Evolutionary conservation across 2,888 invertebrate species (phyloP), one percentile per base, ranked within the genome.

Genomic region (Terebella lapidaria): DNA sequence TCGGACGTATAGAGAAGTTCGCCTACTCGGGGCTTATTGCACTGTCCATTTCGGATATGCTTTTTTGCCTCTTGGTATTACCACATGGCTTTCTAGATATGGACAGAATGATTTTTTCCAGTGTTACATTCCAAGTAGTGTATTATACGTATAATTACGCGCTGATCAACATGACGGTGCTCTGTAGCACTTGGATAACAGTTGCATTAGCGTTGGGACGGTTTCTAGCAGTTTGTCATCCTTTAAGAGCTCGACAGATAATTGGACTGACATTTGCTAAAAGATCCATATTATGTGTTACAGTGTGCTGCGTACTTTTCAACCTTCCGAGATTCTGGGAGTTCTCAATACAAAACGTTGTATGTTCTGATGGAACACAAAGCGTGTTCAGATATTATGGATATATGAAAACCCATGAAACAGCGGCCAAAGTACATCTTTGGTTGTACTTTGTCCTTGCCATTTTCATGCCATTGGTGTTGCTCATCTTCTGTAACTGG

Each of bases 181-280:
- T 89, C 42, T 86, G 88, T 3, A 88, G 88, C 56, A 89, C 89
- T 2, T 85, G 89, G 84, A 87, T 89, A 86, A 84, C 89, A 15
- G 81, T 89, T 55, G 87, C 88, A 4, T 82, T 89, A 68, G 89
- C 89, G 24, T 83, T 88, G 62, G 89, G 89, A 74, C 84, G 89
- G 49, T 89, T 88, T 78, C 86, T 88, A 27, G 88, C 88, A 63
- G 88, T 89, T 3, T 89, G 89, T 71, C 88, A 87, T 80, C 88
- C 89, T 3, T 86, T 88, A 4, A 84, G 86, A 68, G 84, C 86
- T 20, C 82, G 87, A 53, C 87, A 88, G 3, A 84, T 76, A 3
- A 73, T 77, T 35, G 73, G 74, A 1, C 59, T 74, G 22, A 67
- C 67, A 24, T 66, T 70, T 26, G 74, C 76, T 1, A 59, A 73